Evolutionary conservation across 2,888 invertebrate species (phyloP).

Genomic region (Oscheius sp.): DNA sequence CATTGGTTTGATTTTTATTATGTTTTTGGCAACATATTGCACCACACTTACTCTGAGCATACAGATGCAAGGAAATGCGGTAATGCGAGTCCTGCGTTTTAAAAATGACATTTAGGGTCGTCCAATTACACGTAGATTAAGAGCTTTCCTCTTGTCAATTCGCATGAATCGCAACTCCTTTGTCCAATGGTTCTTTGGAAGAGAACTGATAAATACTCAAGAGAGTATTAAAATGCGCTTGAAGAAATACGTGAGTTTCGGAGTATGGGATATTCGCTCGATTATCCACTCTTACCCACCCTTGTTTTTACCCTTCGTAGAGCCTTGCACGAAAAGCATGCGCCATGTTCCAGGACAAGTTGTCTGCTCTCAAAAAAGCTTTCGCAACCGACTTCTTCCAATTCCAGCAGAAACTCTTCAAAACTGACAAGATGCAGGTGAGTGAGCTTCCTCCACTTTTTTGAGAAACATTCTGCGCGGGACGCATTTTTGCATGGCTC

Average conservation of each 20-base stretch:
- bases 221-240: conserved; percentile 63
- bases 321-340: conserved; percentile 27
- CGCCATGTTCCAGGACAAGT: conserved; percentile 51
- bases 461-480: not conserved
- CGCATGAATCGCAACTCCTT: conserved; percentile 57
- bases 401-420: conserved; percentile 60
- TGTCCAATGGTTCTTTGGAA: conserved; percentile 61
- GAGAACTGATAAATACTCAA: conserved; percentile 64
- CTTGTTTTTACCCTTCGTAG: not conserved
- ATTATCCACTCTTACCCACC: not conserved
- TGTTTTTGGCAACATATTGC: conserved; percentile 67
- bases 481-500: not conserved
- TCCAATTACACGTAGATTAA: conserved; percentile 50
- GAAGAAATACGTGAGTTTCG: conserved; percentile 58
- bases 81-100: not conserved
- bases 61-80: conserved; percentile 67
- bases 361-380: conserved; percentile 56
- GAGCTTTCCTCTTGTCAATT: conserved; percentile 57
- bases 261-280: not conserved
- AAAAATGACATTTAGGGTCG: conserved; percentile 36
- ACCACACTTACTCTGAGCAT: conserved; percentile 63
- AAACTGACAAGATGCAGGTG: conserved; percentile 40
- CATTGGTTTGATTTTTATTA: conserved; percentile 66
- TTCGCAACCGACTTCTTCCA: conserved; percentile 59
- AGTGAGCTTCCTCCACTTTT: not conserved